Percentiles rank a stretch among this genome's conserved stretches.
phyloP scores from a whole-genome alignment of 92 coral and sea anemone species.

The Actinostola sp. region DNA sequence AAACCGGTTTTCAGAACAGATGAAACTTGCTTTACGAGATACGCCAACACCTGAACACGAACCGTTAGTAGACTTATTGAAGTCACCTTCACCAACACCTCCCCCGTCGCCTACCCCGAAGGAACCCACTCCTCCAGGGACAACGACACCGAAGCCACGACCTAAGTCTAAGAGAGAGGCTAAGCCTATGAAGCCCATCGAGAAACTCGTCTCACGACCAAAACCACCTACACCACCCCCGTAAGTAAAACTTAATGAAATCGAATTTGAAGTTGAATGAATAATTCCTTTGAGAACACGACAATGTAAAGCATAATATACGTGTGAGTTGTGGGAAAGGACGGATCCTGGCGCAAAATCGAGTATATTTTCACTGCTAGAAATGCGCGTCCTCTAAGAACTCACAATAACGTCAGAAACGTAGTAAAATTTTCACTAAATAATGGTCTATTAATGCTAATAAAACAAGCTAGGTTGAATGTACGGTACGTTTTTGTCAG shows the following conservation, averaged over 20 bases:
- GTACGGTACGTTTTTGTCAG: no score
- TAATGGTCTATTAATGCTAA: neutral
- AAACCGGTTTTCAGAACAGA: constrained; percentile 68
- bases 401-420: neutral
- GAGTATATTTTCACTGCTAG: neutral
- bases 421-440: neutral
- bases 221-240: constrained; percentile 81
- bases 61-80: constrained; percentile 57
- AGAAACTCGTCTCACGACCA: constrained; percentile 81
- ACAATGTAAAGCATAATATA: no score
- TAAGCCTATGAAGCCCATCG: constrained; percentile 71
- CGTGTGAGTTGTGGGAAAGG: no score
- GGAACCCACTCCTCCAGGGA: constrained; percentile 61
- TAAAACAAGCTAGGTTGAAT: no score
- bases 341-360: no score
- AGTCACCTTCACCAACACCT: constrained; percentile 86
- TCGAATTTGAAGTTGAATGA: no score
- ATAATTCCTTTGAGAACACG: no score
- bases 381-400: neutral
- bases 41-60: constrained; percentile 63
- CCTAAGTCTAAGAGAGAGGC: constrained; percentile 71
- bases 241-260: constrained; percentile 59
- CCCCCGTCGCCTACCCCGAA: constrained; percentile 73
- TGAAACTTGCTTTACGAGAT: constrained; percentile 79
- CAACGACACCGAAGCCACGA: constrained; percentile 54